Percentiles rank a stretch among this genome's conserved stretches.
These are phyloP conservation scores for Xyrichtys novacula DNA, from an alignment of 2,797 vertebrate species.

Conservation along the genomic window DNA sequence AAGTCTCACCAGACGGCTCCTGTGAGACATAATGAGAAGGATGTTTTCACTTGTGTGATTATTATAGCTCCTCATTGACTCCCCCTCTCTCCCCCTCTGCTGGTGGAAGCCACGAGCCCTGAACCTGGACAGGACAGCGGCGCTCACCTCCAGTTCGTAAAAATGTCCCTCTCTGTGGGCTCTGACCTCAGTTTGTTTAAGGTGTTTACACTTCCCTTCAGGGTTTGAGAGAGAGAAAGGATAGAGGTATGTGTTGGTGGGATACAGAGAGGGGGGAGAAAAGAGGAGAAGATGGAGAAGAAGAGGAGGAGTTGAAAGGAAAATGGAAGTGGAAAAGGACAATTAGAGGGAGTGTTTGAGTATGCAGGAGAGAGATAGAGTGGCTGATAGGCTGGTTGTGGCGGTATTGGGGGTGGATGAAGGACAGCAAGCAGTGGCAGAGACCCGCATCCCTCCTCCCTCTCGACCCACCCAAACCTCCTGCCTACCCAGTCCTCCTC, in stretches of 20 bases:
- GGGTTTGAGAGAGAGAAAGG: constrained; percentile 21
- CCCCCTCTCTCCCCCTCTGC: constrained; percentile 13
- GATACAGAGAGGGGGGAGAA: background rate
- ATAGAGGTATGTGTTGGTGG: constrained; percentile 34
- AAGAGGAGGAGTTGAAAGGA: constrained; percentile 63
- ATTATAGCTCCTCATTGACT: constrained; percentile 52
- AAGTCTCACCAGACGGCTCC: constrained; percentile 45
- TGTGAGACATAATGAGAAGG: constrained; percentile 61
- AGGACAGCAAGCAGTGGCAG: constrained; percentile 58
- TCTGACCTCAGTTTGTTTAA: constrained; percentile 55
- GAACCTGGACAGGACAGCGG: constrained; percentile 34
- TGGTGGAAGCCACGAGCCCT: constrained; percentile 16
- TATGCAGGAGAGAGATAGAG: constrained; percentile 57
- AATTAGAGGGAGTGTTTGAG: constrained; percentile 69
- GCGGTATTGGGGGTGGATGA: constrained; percentile 45
- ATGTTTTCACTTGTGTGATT: constrained; percentile 64
- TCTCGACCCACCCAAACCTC: constrained; percentile 40
- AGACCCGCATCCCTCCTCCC: background rate
- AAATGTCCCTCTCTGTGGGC: constrained; percentile 26
- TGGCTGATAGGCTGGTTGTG: constrained; percentile 44
- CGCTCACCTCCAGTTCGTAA: constrained; percentile 48
- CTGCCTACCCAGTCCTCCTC: constrained; percentile 35
- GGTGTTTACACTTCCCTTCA: constrained; percentile 73
- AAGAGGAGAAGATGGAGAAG: constrained; percentile 43
- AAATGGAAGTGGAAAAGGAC: constrained; percentile 69